Evolutionary conservation across 2,797 vertebrate genomes (phyloP).

Genomic region (Dicrostonyx torquatus): DNA sequence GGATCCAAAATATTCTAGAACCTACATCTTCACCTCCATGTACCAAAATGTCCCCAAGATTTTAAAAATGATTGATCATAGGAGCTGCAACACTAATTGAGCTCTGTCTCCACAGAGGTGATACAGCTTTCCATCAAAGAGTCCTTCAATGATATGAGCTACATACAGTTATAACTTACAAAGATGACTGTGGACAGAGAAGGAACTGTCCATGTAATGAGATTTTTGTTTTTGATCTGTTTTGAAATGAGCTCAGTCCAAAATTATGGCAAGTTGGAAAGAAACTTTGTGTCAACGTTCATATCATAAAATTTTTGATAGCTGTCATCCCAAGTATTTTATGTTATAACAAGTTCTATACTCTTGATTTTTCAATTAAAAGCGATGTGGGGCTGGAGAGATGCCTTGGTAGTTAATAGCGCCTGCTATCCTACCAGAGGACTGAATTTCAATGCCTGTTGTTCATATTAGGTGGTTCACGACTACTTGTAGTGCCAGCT

Average conservation of each 20-base stretch:
- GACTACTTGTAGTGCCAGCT: not conserved
- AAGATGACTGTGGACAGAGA: not conserved
- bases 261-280: not conserved
- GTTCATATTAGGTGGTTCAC: not conserved
- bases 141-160: not conserved
- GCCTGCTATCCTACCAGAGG: not conserved
- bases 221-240: constrained; percentile 14
- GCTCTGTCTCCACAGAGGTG: not conserved
- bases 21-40: not conserved
- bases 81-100: not conserved
- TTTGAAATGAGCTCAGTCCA: not conserved
- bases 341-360: not conserved
- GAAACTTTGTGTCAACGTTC: not conserved
- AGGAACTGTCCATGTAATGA: not conserved
- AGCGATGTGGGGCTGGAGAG: not conserved
- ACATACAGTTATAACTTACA: not conserved
- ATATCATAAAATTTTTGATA: not conserved
- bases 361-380: constrained; percentile 25
- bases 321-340: not conserved
- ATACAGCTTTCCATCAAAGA: not conserved
- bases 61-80: not conserved
- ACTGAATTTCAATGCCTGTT: not conserved
- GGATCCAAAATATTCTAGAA: not conserved
- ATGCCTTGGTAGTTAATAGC: not conserved
- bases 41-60: not conserved